Base-by-base conservation (phyloP, 2,888 invertebrate species). In the Atherix ibis region DNA sequence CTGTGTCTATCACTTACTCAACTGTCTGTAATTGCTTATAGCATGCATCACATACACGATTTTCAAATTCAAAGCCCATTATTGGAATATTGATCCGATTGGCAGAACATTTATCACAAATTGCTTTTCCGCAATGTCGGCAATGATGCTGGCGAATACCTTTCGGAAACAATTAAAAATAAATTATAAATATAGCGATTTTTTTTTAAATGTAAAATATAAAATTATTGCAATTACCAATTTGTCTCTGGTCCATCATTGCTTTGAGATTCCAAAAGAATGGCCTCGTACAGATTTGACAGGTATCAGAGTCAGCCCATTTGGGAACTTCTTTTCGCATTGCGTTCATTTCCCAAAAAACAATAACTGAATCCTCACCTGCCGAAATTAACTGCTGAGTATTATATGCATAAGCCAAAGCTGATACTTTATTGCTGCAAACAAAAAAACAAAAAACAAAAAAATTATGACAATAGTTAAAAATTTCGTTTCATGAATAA, bases 211-310 rank as follows among this genome's bases (percentile, higher is more conserved):
- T 15, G 28, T 16, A 4, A 18, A 22, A 14, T 18, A 12, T 29
- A 25, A 17, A 14, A 16, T 25, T 18, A 15, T 17, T 18, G 17
- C 16, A 37, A 38, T 43, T 40, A 67, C 70, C 71, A 34, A 97
- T 67, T 54, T 87, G 89, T 52, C 87, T 80, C 62, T 87, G 87
- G 61, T 95, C 91, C 84, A 97, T 91, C 95, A 99, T 98, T 9
- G 88, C 89, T 42, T 85, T 74, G 33, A 98, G 72, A 63, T 99
- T 99, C 98, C 98, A 98, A 63, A 97, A 97, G 66, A 98, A 98
- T 15, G 98, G 98, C 39, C 83, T 71, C 34, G 80, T 77, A 59
- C 98, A 99, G 38, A 88, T 69, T 67, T 97, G 83, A 58, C 98
- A 99, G 27, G 77, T 70, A 60, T 97, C 95, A 27, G 87, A 79